Evolutionary conservation across 2,797 vertebrate species (phyloP), one percentile per base, ranked within the genome.

Genomic region (Coccyzus lansbergi): DNA sequence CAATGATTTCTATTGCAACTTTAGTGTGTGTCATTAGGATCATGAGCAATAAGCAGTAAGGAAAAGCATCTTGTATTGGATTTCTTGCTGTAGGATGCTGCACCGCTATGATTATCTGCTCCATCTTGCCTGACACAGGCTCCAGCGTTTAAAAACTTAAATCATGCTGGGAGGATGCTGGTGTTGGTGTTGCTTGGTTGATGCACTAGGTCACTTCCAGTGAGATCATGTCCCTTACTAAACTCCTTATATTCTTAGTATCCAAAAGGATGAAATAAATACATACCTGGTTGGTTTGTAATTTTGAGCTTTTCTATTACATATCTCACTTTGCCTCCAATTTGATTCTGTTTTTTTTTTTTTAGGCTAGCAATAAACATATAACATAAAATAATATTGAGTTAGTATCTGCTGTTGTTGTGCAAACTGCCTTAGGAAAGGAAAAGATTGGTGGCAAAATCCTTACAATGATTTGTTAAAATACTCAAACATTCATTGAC

Each of bases 81-180:
- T 48, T 64, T 76, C 33, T 46, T 86, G 21, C 55, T 58, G 40
- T 14, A 48, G 26, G 33, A 33, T 51, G 10, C 58, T 12, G 44
- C 7, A 7, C 3, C 8, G 9, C 12, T n/a, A 22, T 33, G 29
- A 9, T 51, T 60, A 7, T 21, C 40, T 70, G 22, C n/a, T 82
- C 25, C 5, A 22, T 2, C 1, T 36, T 63, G 17, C 14, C 6
- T 46, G 40, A 16, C 7, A 36, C 17, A 40, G 17, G n/a, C 31
- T 31, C 24, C 2, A 2, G 12, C n/a, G 14, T 55, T 77, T 51
- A 31, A 70, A 78, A 91, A 28, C 10, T 11, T 62, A 65, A 65
- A 63, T 34, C 6, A 7, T 1, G 2, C 5, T 9, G 29, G 36
- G 55, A 44, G n/a, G 5, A 8, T n/a, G n/a, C n/a, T 56, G 14